A percentile compares a stretch with the other conserved stretches of the same genome.
phyloP scores from a whole-genome alignment of 1,140 invertebrate species.

The Tetramorium simillimum region DNA sequence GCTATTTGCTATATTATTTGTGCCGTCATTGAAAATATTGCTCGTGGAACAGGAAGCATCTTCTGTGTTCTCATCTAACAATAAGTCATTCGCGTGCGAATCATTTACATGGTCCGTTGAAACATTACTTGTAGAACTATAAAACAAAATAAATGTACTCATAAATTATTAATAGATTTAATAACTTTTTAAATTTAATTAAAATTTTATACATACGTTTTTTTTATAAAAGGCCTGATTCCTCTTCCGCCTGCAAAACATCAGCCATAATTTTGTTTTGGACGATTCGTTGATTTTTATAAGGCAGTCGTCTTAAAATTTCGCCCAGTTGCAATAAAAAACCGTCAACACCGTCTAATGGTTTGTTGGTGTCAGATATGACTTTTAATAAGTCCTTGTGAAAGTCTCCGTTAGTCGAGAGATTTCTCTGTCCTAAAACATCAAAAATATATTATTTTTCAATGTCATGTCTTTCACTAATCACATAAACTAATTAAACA shows the following conservation, averaged over 20 bases:
- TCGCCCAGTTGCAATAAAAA: not conserved
- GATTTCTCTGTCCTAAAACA: too few relatives aligned
- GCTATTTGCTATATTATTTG: not conserved
- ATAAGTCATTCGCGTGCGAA: too few relatives aligned
- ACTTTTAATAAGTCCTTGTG: too few relatives aligned
- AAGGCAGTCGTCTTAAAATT: not conserved
- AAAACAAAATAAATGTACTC: not conserved
- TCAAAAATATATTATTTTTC: too few relatives aligned
- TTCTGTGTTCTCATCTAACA: too few relatives aligned
- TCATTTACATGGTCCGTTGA: not conserved
- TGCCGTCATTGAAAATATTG: not conserved
- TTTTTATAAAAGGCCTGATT: not conserved
- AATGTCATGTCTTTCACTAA: too few relatives aligned
- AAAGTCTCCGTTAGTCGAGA: too few relatives aligned
- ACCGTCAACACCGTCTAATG: too few relatives aligned
- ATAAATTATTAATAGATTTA: not conserved
- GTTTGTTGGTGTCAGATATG: too few relatives aligned
- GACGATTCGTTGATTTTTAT: not conserved
- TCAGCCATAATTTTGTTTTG: not conserved
- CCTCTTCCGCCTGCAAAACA: not conserved
- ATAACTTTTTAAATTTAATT: not conserved
- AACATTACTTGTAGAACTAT: not conserved
- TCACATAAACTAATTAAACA: too few relatives aligned
- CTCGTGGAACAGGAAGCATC: too few relatives aligned
- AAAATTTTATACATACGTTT: too few relatives aligned